phyloP scores from a whole-genome alignment of 2,797 vertebrate species.

The Sebastiscus albofasciatus region DNA sequence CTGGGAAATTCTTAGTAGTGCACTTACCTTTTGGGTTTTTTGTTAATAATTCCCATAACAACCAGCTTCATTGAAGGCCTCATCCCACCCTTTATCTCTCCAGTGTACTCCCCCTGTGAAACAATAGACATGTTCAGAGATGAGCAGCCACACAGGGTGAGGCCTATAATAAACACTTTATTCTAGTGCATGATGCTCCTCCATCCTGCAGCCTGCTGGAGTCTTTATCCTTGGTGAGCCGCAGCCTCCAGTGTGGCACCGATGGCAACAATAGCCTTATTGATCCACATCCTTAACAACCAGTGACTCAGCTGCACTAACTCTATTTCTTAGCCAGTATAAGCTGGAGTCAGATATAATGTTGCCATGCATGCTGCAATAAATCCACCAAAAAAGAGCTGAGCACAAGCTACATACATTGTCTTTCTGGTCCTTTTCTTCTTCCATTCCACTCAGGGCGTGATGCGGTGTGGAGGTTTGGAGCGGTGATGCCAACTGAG shows the following conservation, averaged over 20 bases:
- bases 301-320: conserved; percentile 53
- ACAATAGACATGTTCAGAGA: conserved; percentile 57
- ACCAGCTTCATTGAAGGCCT: conserved; percentile 92
- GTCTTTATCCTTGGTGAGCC: conserved; percentile 3
- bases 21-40: conserved; percentile 87
- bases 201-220: not conserved
- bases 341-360: not conserved
- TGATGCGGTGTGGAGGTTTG: conserved; percentile 57
- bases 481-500: conserved; percentile 63
- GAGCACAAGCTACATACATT: conserved; percentile 71
- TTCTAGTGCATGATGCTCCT: not conserved
- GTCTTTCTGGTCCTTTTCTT: conserved; percentile 73
- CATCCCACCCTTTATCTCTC: conserved; percentile 91
- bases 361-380: not conserved
- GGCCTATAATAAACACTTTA: conserved; percentile 7
- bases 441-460: conserved; percentile 80
- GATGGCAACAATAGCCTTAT: conserved; percentile 64
- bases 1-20: too few species aligned
- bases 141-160: not conserved
- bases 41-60: conserved; percentile 89
- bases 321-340: not conserved
- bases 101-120: conserved; percentile 87
- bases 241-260: conserved; percentile 12
- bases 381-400: not conserved
- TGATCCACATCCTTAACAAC: conserved; percentile 42